Percentiles rank a stretch among this genome's conserved stretches.
Conservation (phyloP, 2,113 vertebrate genomes). For the Syngnathus scovelli region DNA sequence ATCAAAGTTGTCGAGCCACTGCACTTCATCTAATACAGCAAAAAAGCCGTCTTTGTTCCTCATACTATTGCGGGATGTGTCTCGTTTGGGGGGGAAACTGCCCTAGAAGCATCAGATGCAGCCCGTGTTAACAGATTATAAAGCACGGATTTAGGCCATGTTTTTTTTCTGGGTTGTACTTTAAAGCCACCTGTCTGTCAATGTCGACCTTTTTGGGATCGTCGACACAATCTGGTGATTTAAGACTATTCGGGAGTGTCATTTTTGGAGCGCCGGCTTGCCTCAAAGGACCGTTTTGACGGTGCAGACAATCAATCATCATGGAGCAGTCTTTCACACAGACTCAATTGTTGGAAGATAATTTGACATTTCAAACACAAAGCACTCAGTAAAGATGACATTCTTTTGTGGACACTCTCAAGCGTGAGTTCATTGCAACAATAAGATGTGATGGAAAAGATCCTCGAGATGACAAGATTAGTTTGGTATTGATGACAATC, state of each 20-base stretch:
- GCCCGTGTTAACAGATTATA: constrained; percentile 30
- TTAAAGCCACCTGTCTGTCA: constrained; percentile 53
- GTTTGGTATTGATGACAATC: not conserved
- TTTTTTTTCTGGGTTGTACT: constrained; percentile 50
- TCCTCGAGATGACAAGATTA: too few relatives aligned
- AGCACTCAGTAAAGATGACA: too few relatives aligned
- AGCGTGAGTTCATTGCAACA: too few relatives aligned
- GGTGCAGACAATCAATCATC: too few relatives aligned
- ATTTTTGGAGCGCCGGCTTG: too few relatives aligned
- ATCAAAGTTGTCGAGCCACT: constrained; percentile 30
- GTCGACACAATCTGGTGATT: constrained; percentile 34
- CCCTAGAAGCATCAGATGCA: constrained; percentile 31
- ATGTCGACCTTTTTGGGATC: not conserved
- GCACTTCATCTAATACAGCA: constrained; percentile 12
- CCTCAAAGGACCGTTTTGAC: too few relatives aligned
- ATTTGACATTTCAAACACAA: too few relatives aligned
- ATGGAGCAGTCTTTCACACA: too few relatives aligned
- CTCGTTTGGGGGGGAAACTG: constrained; percentile 21
- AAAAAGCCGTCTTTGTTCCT: not conserved
- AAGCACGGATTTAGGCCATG: constrained; percentile 49
- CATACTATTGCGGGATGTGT: not conserved
- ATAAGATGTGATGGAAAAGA: too few relatives aligned
- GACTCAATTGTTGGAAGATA: too few relatives aligned
- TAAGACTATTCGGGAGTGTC: constrained; percentile 17
- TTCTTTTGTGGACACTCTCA: too few relatives aligned